Evolutionary conservation across 2,797 vertebrate species (phyloP).

Genomic region (Prunella strophiata): DNA sequence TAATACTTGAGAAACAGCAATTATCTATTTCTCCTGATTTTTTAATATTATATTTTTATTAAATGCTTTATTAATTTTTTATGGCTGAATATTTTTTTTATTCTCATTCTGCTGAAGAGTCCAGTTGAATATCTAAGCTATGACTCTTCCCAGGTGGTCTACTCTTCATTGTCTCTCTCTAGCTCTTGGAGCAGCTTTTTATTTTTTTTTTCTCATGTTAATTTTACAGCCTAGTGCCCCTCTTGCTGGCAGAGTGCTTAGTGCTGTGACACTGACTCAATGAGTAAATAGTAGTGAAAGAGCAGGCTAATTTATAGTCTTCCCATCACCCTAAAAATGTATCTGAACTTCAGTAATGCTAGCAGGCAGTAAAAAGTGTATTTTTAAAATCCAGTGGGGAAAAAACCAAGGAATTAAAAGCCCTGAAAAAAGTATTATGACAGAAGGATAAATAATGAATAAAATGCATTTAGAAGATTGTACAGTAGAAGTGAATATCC

Average conservation of each 20-base stretch:
- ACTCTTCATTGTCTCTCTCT: background rate
- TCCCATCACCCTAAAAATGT: background rate
- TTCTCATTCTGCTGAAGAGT: background rate
- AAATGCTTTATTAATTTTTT: background rate
- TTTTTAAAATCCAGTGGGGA: background rate
- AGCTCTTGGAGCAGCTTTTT: background rate
- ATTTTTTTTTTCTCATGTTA: background rate
- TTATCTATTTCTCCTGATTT: background rate
- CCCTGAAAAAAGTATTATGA: background rate
- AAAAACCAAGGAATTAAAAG: background rate
- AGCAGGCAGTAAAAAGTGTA: background rate
- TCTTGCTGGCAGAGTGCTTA: background rate
- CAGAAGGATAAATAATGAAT: background rate
- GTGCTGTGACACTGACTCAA: background rate
- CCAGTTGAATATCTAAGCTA: background rate
- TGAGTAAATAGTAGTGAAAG: background rate
- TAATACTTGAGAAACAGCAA: background rate
- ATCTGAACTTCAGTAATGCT: background rate
- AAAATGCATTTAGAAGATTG: background rate
- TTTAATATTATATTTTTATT: background rate
- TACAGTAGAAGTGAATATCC: background rate
- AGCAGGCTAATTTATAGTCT: background rate
- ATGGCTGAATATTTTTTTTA: background rate
- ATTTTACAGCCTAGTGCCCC: background rate
- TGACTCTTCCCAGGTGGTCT: background rate